Evolutionary conservation across 2,113 vertebrate genomes (phyloP).

Genomic region (Anthoscopus minutus): DNA sequence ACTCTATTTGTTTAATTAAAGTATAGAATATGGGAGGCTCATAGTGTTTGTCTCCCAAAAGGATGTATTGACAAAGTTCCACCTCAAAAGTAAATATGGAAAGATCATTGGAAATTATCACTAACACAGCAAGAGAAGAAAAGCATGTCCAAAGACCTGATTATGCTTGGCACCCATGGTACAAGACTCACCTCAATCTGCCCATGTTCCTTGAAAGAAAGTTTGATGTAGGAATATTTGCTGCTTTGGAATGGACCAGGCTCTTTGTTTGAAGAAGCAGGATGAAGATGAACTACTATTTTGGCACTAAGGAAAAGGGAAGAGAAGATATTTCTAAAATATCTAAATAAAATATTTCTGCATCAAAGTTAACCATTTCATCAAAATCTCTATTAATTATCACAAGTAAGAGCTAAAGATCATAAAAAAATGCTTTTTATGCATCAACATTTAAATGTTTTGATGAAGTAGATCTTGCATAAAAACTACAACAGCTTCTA

Average conservation of each 20-base stretch:
- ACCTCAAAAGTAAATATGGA: slow-evolving; percentile 26
- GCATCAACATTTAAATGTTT: background rate
- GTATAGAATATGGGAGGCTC: background rate
- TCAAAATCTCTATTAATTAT: background rate
- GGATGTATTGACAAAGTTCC: background rate
- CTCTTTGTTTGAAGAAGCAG: slow-evolving; percentile 81
- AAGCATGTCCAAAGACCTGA: background rate
- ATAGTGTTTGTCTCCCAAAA: background rate
- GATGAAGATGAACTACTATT: slow-evolving; percentile 92
- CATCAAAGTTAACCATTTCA: background rate
- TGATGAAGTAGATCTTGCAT: background rate
- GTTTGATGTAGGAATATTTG: slow-evolving; percentile 88
- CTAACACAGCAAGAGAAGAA: background rate
- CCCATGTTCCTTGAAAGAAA: slow-evolving; percentile 96
- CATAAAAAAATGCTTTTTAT: background rate
- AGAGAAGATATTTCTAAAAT: background rate
- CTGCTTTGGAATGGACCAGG: slow-evolving; percentile 92
- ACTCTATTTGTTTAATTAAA: background rate
- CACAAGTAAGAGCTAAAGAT: background rate
- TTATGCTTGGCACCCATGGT: background rate
- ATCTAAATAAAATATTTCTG: background rate
- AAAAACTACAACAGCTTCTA: background rate
- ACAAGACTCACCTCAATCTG: slow-evolving; percentile 86
- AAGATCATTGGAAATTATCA: background rate
- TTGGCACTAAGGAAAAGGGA: slow-evolving; percentile 80